A percentile compares a stretch with the other conserved stretches of the same genome.
Conservation (phyloP, 2,797 vertebrate genomes). For the Spinibarbus caldwelli region DNA sequence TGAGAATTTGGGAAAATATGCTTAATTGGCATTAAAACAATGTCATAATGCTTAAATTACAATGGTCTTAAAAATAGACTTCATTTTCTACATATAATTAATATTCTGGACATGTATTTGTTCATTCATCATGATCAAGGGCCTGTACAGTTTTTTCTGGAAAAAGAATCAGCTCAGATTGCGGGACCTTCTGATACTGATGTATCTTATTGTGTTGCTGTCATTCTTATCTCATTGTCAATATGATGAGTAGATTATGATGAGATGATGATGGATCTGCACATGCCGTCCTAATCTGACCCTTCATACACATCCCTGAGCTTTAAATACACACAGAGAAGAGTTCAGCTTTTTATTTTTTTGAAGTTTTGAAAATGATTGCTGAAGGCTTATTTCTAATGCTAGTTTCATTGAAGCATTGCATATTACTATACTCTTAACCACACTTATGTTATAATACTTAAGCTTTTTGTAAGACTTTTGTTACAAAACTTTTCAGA, state of each 20-base stretch:
- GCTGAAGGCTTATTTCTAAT: background rate
- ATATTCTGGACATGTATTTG: too few species aligned
- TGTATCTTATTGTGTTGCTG: background rate
- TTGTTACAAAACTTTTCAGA: background rate
- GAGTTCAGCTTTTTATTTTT: background rate
- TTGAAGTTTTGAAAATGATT: background rate
- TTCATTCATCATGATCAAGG: background rate
- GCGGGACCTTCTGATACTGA: background rate
- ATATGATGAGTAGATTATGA: slow-evolving; percentile 40
- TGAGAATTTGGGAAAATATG: background rate
- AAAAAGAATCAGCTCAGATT: background rate
- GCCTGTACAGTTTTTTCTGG: background rate
- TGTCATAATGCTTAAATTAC: background rate
- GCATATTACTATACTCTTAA: background rate
- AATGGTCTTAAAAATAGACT: background rate
- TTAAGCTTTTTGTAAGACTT: too few species aligned
- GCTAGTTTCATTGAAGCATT: background rate
- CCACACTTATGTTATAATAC: background rate
- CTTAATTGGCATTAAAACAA: background rate
- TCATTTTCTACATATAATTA: background rate
- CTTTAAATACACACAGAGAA: slow-evolving; percentile 2
- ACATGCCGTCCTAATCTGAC: background rate
- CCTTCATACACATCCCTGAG: background rate
- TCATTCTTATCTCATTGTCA: slow-evolving; percentile 29
- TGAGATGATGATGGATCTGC: slow-evolving; percentile 8